Evolutionary conservation across 2,888 invertebrate species (phyloP).

Genomic region (Volucella inanis): DNA sequence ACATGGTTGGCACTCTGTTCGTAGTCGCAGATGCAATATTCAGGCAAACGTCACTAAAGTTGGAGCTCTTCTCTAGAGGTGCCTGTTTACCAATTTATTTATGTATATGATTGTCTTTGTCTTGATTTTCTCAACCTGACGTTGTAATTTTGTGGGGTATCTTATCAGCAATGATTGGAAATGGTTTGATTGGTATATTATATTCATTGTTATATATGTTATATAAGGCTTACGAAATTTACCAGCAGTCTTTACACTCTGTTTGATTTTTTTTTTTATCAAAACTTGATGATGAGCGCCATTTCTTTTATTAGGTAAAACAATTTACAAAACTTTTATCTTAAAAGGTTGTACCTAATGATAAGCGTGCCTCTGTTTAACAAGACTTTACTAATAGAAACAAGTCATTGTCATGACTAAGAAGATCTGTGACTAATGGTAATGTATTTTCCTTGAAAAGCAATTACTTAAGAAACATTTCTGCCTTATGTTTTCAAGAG

Average conservation of each 20-base stretch:
- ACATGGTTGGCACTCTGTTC: slow-evolving; percentile 72
- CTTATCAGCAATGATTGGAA: slow-evolving; percentile 64
- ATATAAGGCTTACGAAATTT: slow-evolving; percentile 15
- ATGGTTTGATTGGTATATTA: slow-evolving; percentile 59
- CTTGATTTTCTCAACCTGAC: slow-evolving; percentile 44
- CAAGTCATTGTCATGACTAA: no score
- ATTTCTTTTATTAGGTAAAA: no score
- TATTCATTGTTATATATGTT: slow-evolving; percentile 41
- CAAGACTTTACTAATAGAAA: no score
- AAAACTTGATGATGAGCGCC: no score
- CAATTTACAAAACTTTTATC: no score
- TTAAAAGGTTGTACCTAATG: no score
- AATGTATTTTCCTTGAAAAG: no score
- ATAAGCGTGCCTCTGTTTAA: no score
- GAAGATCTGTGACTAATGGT: no score
- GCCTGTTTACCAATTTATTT: slow-evolving; percentile 71
- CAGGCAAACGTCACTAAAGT: slow-evolving; percentile 39
- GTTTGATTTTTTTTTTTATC: no score
- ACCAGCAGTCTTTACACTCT: neutral
- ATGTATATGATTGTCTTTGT: slow-evolving; percentile 61
- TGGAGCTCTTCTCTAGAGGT: slow-evolving; percentile 57
- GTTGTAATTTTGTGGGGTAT: slow-evolving; percentile 52
- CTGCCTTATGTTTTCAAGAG: no score
- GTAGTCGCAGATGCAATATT: slow-evolving; percentile 72
- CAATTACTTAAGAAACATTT: no score